Conservation (phyloP, 1,140 invertebrate species). For the Drusus annulatus region DNA sequence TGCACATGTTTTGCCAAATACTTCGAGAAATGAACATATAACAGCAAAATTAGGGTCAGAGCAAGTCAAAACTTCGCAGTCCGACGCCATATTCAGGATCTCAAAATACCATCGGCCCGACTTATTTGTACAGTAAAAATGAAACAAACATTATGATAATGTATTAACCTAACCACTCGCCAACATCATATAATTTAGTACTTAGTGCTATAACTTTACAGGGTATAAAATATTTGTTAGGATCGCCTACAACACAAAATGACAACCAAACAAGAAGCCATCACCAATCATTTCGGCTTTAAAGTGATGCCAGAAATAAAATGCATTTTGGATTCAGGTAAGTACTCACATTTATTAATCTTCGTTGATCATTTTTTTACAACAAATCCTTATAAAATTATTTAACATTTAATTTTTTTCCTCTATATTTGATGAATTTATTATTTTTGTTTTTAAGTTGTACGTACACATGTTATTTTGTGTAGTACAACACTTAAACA, state of each 20-base stretch:
- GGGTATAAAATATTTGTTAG: constrained; percentile 70
- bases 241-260: constrained; percentile 69
- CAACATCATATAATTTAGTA: constrained; percentile 64
- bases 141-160: constrained; percentile 55
- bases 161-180: constrained; percentile 64
- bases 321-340: background rate
- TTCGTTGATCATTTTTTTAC: no score
- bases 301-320: constrained; percentile 31
- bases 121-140: constrained; percentile 29
- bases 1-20: constrained; percentile 87
- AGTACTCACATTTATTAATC: background rate
- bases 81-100: constrained; percentile 83
- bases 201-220: constrained; percentile 65
- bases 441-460: no score
- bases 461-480: no score
- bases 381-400: no score
- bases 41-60: constrained; percentile 96
- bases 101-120: constrained; percentile 60
- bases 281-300: constrained; percentile 53
- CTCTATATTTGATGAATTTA: no score
- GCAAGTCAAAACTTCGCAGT: constrained; percentile 88
- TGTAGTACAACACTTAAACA: no score
- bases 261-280: constrained; percentile 57
- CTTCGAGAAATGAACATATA: constrained; percentile 93
- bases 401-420: no score